Percentiles rank a stretch among this genome's conserved stretches.
These are phyloP conservation scores for Anthoptus insignis DNA, from an alignment of 2,888 invertebrate genomes.

Conservation along the genomic window DNA sequence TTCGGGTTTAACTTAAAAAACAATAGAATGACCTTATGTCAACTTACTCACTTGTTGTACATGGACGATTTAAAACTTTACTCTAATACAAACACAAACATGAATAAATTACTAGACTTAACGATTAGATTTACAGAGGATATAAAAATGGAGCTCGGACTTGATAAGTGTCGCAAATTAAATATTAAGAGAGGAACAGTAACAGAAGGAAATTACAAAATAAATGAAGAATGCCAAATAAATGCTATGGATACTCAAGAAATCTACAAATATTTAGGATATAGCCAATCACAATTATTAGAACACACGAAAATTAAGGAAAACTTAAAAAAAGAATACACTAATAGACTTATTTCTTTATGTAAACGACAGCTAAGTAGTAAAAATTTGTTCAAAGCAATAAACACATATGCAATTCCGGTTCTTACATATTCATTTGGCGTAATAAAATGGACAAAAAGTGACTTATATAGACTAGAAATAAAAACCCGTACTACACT, in stretches of 20 bases:
- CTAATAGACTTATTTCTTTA: too few species aligned
- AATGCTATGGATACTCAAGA: neutral
- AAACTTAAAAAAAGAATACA: neutral
- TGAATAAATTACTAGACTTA: neutral
- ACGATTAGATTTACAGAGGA: neutral
- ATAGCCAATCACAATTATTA: neutral
- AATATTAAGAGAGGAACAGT: neutral
- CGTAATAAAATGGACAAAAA: neutral
- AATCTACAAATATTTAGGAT: neutral
- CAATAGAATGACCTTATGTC: neutral
- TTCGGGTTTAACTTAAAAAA: neutral
- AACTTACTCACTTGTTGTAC: neutral
- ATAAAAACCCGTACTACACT: neutral
- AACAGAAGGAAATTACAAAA: neutral
- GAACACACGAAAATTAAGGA: neutral
- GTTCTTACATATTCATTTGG: too few species aligned
- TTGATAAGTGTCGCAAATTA: slow-evolving; percentile 4
- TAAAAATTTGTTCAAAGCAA: neutral
- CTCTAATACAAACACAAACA: neutral
- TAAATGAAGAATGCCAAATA: neutral
- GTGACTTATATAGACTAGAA: neutral
- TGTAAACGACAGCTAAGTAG: too few species aligned
- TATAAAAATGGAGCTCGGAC: neutral
- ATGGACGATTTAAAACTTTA: too few species aligned
- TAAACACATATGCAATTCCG: neutral